phyloP scores from a whole-genome alignment of 2,113 vertebrate genomes.

The Actinemys pallida region DNA sequence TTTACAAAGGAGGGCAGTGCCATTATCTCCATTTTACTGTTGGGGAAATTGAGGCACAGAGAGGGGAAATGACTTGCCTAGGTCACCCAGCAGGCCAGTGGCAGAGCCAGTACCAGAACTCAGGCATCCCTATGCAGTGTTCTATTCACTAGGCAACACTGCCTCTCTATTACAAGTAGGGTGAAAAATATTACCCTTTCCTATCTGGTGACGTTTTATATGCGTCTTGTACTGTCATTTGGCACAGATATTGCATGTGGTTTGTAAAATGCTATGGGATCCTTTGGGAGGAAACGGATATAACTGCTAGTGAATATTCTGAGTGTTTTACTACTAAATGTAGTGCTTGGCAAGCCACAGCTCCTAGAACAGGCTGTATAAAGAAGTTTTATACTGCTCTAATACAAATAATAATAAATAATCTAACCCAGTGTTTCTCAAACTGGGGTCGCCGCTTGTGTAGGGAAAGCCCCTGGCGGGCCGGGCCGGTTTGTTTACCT shows the following conservation, averaged over 20 bases:
- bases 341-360: slow-evolving; percentile 59
- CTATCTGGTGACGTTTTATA: background rate
- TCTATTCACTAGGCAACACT: background rate
- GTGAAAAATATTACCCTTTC: background rate
- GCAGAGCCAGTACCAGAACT: background rate
- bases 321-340: slow-evolving; percentile 57
- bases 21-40: background rate
- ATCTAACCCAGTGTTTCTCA: too few relatives aligned
- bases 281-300: slow-evolving; percentile 51
- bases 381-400: background rate
- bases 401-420: too few relatives aligned
- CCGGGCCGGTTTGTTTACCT: too few relatives aligned
- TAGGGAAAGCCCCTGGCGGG: too few relatives aligned
- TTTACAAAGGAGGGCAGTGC: background rate
- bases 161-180: background rate
- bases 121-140: background rate
- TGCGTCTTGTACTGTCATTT: background rate
- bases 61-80: too few relatives aligned
- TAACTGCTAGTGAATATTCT: slow-evolving; percentile 58
- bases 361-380: slow-evolving; percentile 44
- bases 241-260: slow-evolving; percentile 39
- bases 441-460: too few relatives aligned
- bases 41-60: background rate
- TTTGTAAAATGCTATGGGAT: slow-evolving; percentile 55
- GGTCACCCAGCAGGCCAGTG: background rate